Conservation (phyloP, 2,888 invertebrate genomes). For the Dyspetes luteomarginatus region DNA sequence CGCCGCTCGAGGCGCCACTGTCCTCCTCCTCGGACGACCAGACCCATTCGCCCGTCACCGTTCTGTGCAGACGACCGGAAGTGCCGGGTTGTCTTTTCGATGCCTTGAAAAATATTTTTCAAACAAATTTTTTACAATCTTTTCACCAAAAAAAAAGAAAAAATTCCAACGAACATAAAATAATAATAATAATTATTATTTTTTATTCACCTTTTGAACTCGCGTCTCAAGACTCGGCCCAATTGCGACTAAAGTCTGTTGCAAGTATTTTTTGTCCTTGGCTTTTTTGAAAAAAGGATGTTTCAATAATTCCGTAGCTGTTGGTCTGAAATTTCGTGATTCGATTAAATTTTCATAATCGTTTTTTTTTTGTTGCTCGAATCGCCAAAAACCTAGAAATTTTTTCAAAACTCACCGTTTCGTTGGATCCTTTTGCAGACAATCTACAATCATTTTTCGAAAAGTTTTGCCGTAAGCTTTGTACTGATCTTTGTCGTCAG, state of each 20-base stretch:
- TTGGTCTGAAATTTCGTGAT: conserved; percentile 86
- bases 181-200: conserved; percentile 39
- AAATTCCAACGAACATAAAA: too few species aligned
- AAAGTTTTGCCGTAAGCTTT: conserved; percentile 99
- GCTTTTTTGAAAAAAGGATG: conserved; percentile 99
- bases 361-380: not conserved
- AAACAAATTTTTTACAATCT: too few species aligned
- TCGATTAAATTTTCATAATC: not conserved
- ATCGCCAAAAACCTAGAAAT: not conserved
- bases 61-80: conserved; percentile 91
- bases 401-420: conserved; percentile 86
- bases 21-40: conserved; percentile 98
- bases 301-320: conserved; percentile 97
- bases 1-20: conserved; percentile 85
- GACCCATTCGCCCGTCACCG: conserved; percentile 98
- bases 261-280: conserved; percentile 95
- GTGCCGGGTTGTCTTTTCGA: conserved; percentile 94
- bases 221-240: conserved; percentile 95
- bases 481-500: conserved; percentile 98
- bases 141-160: too few species aligned
- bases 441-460: conserved; percentile 98
- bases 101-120: conserved; percentile 83
- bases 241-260: conserved; percentile 92
- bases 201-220: conserved; percentile 90
- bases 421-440: conserved; percentile 97